Evolutionary conservation across 2,888 invertebrate species (phyloP), one percentile per base, ranked within the genome.

Genomic region (Erynnis tages): DNA sequence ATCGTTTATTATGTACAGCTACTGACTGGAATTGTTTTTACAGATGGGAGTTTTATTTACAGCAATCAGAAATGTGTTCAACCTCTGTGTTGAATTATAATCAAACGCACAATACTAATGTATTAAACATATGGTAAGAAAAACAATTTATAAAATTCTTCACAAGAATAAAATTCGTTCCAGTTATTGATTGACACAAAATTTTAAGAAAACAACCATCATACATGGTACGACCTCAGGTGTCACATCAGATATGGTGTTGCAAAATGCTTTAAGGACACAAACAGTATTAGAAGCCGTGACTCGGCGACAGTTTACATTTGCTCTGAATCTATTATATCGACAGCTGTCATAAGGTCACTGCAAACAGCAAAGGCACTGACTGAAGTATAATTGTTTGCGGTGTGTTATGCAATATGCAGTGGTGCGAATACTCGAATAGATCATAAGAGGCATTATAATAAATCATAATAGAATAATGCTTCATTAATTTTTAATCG

Each of bases 191-290:
- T 32, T 44, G 32, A 44, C 30, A 38, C 11, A n/a, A 23, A 38
- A 19, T 21, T 23, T 6, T 13, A 38, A 11, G 21, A 13, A 10
- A 11, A 37, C 19, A 37, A 21, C 13, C 11, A 30, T 11, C 11
- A 8, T 30, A 43, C 7, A 61, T 62, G 52, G 56, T 35, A 45
- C 58, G 71, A 72, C 76, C 74, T 76, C 59, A 69, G 53, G 52
- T 61, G 66, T 65, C 71, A 61, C 56, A 62, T 64, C 68, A 45
- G 65, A 70, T 69, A 76, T 65, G 73, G 70, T 63, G 55, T 65
- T 65, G 67, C 70, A 72, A 46, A 30, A 19, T 21, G 29, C 10
- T 16, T 30, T 10, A 44, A 47, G n/a, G 45, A 32, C 30, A 27
- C 68, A 69, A 63, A 59, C 59, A 62, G 54, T 45, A 63, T 55